Percentiles rank a stretch among this genome's conserved stretches.
These are phyloP conservation scores for Paralichthys olivaceus DNA, from an alignment of 2,113 vertebrate genomes.

Conservation along the genomic window DNA sequence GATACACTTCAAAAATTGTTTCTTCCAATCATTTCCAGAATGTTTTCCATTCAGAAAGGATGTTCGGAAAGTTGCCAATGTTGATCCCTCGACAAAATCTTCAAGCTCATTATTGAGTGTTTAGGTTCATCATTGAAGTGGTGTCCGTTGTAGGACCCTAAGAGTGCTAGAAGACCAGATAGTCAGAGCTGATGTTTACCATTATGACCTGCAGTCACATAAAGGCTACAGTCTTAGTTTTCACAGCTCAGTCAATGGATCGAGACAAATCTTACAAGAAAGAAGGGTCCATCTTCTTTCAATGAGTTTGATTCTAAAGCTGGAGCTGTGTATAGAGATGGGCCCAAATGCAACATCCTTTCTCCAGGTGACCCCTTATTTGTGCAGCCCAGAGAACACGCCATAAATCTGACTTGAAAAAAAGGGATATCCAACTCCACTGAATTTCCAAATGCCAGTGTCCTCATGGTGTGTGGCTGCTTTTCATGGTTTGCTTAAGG, in stretches of 20 bases:
- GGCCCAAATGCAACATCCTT: no score
- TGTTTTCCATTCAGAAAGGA: background rate
- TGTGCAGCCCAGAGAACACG: no score
- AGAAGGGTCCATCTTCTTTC: background rate
- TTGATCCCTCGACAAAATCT: background rate
- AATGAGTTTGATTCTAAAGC: no score
- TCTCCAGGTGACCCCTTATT: no score
- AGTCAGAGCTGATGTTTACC: background rate
- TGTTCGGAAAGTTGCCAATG: no score
- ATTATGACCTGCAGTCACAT: background rate
- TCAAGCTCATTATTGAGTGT: background rate
- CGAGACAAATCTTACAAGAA: background rate
- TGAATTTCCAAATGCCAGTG: no score
- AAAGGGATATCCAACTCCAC: no score
- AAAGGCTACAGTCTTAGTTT: background rate
- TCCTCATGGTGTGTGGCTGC: no score
- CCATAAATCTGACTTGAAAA: no score
- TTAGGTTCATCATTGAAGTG: background rate
- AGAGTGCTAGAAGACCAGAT: background rate
- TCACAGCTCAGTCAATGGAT: background rate
- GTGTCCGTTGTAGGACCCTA: background rate
- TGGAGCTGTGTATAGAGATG: no score
- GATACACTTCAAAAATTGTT: slow-evolving; percentile 1
- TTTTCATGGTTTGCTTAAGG: no score
- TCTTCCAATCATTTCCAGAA: background rate